These are phyloP conservation scores for Trypoxylus dichotomus DNA, from an alignment of 1,140 invertebrate species.

Conservation along the genomic window DNA sequence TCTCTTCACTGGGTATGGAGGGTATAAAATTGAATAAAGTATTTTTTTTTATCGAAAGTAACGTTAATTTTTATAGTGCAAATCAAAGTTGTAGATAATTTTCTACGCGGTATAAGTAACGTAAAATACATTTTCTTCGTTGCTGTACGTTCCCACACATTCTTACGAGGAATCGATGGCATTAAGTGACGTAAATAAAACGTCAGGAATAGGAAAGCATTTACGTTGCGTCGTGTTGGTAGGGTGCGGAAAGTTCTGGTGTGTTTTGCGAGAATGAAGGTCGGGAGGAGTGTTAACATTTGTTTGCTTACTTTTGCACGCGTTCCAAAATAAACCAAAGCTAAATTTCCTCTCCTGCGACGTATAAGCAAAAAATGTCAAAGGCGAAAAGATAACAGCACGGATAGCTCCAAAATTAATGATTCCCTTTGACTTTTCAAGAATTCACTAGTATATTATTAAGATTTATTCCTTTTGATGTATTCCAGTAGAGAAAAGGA, in stretches of 20 bases:
- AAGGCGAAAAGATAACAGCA: not conserved
- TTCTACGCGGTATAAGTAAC: not conserved
- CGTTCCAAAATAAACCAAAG: not conserved
- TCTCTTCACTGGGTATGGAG: too few species aligned
- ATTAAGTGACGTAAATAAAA: constrained; percentile 4
- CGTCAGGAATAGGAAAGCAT: constrained; percentile 1
- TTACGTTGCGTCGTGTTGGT: not conserved
- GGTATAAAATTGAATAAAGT: too few species aligned
- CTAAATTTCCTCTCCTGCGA: not conserved
- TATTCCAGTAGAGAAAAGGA: too few species aligned
- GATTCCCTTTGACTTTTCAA: not conserved
- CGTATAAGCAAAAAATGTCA: constrained; percentile 3
- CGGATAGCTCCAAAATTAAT: not conserved
- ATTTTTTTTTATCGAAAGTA: too few species aligned
- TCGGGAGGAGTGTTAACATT: constrained; percentile 5
- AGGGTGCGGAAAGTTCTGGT: not conserved
- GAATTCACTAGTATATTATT: not conserved
- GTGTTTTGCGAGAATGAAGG: not conserved
- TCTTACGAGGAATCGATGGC: not conserved
- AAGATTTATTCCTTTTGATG: not conserved
- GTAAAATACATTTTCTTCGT: not conserved
- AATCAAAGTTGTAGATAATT: too few species aligned
- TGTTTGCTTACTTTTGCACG: not conserved
- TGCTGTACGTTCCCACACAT: not conserved
- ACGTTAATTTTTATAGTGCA: not conserved